Base-by-base conservation (phyloP, 2,797 vertebrate genomes). In the Prionace glauca region DNA sequence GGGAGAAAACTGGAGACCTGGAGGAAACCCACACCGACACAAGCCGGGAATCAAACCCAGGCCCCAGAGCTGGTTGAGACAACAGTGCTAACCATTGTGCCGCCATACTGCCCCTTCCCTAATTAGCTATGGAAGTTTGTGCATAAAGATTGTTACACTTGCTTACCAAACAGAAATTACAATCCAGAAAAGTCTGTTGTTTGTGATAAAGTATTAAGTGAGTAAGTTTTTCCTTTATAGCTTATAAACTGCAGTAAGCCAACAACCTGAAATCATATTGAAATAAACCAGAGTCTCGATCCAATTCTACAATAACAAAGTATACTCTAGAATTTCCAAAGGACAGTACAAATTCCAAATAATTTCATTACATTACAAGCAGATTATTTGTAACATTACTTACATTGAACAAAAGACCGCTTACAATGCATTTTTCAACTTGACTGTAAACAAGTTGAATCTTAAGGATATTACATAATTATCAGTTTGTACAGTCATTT, bases 391-490 rank as follows among this genome's bases (percentile, higher is more conserved):
- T 77, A 77, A 60, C 93, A 95, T 74, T 77, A 72, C 45, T 77
- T 74, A 71, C 20, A 93, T 12, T 4, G 69, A 71, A 29, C 69
- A 74, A 22, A 79, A 81, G 77, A 14, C 22, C 12, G 56, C 29
- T 90, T 32, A 91, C 88, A 91, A 56, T 22, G 26, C 26, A 95
- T 77, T 95, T 77, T 77, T 94, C 92, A 50, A 41, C 16, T 95
- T 74, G 12, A 50, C 5, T 26, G 24, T 77, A 56, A 77, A 26
- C 10, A 74, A 24, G 11, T 91, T 50, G 12, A 74, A 74, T 94
- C 24, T 91, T 32, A 65, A 65, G 45, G 60, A 65, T 16, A 14
- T 56, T 77, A 14, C 26, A 56, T 45, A 56, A 91, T 16, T n/a
- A 32, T 60, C 56, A 91, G 29, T 62, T 65, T 9, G 18, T 29